Evolutionary conservation across 2,888 invertebrate species (phyloP), one percentile per base, ranked within the genome.

Genomic region (Netelia virgata): DNA sequence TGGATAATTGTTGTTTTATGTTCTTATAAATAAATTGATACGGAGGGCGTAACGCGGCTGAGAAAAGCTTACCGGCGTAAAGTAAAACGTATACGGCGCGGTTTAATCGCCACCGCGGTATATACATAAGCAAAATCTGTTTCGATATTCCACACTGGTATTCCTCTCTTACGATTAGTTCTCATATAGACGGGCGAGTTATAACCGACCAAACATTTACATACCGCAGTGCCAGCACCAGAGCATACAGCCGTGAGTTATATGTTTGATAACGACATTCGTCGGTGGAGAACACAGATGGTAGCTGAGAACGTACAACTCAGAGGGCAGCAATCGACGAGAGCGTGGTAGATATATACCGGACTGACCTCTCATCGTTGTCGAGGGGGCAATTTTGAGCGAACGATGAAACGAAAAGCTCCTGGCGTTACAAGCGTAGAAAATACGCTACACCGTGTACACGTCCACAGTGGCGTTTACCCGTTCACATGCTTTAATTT

Each of bases 151-250:
- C 47, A 36, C 50, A 18, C 66, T 2, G 28, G 50, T 59, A 16
- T 73, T 9, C 5, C 18, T 78, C 55, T 43, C 43, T 59, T 66
- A n/a, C n/a, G n/a, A n/a, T n/a, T n/a, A 11, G 36, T 68, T 59
- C 66, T 59, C 66, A 1, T 57, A 41, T 59, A 36, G 66, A 74
- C 41, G 73, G 79, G 36, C 85, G 70, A 85, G 86, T 82, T 85
- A 87, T 88, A 89, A 89, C 89, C 88, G 87, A 86, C 88, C 84
- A 88, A 89, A 89, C 88, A 90, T 91, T 90, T 90, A 88, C 91
- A 90, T 91, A 89, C 86, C 84, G 78, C 18, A 50, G 81, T 85
- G 86, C 89, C 89, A 88, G 86, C 87, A 86, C 36, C 36, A 36
- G 87, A n/a, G 72, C 57, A 43, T 43, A 43, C 43, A 57, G 43